Percentiles rank a stretch among this genome's conserved stretches.
Evolutionary conservation across 2,888 invertebrate species (phyloP).

Genomic region (Galerucella calmariensis): DNA sequence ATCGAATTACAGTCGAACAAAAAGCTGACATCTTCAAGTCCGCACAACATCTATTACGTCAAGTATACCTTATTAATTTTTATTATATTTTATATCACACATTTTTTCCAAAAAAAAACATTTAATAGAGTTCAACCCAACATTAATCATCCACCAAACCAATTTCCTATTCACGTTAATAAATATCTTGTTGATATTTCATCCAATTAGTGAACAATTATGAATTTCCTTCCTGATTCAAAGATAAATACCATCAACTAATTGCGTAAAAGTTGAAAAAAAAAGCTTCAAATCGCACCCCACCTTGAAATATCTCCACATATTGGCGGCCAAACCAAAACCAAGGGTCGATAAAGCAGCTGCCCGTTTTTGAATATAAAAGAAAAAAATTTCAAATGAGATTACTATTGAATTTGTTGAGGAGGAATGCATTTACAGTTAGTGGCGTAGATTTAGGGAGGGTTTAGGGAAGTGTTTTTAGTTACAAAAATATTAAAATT

Average conservation of each 20-base stretch:
- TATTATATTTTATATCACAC: too few relatives aligned
- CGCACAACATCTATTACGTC: too few relatives aligned
- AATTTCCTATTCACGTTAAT: not conserved
- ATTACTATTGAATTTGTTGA: slow-evolving; percentile 38
- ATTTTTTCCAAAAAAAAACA: not conserved
- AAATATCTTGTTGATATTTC: slow-evolving; percentile 7
- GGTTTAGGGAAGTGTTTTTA: not conserved
- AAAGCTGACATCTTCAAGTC: too few relatives aligned
- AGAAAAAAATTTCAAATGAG: slow-evolving; percentile 40
- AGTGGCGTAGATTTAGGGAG: not conserved
- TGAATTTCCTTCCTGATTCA: slow-evolving; percentile 25
- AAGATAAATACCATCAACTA: slow-evolving; percentile 27
- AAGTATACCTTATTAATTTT: too few relatives aligned
- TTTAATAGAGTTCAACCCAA: not conserved
- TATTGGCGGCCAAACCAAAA: slow-evolving; percentile 16
- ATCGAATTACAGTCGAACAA: too few relatives aligned
- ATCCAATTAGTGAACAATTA: slow-evolving; percentile 22
- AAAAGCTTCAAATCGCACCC: slow-evolving; percentile 10
- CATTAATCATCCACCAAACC: not conserved
- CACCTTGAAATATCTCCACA: slow-evolving; percentile 28
- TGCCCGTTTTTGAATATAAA: slow-evolving; percentile 45
- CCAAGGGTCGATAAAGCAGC: slow-evolving; percentile 41
- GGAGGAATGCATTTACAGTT: not conserved
- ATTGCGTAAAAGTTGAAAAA: slow-evolving; percentile 9
- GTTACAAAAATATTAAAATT: too few relatives aligned